Percentiles rank a stretch among this genome's conserved stretches.
phyloP scores from a whole-genome alignment of 2,888 invertebrate species.

The Gortyna flavago region DNA sequence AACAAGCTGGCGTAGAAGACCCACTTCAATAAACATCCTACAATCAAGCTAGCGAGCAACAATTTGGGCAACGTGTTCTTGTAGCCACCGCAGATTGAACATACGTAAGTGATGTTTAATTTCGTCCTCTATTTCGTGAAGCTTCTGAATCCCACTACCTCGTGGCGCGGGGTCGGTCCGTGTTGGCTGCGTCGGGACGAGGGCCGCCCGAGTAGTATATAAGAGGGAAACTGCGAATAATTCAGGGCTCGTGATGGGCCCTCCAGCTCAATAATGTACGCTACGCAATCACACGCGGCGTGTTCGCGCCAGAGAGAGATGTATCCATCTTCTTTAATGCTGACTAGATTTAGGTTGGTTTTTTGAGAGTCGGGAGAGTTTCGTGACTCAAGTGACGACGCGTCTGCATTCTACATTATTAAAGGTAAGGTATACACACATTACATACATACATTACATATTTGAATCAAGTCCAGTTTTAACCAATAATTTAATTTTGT shows the following conservation, averaged over 20 bases:
- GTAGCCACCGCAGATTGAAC: constrained; percentile 20
- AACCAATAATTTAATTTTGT: too few species aligned
- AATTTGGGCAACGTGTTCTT: not conserved
- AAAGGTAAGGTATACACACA: not conserved
- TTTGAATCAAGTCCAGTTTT: not conserved
- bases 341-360: constrained; percentile 21
- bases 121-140: not conserved
- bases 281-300: constrained; percentile 47
- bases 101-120: constrained; percentile 23
- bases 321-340: constrained; percentile 31
- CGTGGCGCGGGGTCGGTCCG: not conserved
- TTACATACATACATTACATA: too few species aligned
- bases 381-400: not conserved
- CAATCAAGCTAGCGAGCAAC: constrained; percentile 1
- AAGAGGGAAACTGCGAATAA: constrained; percentile 59
- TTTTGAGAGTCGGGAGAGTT: not conserved
- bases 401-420: not conserved
- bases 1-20: constrained; percentile 2
- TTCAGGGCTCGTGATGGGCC: constrained; percentile 60
- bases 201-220: constrained; percentile 42
- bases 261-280: constrained; percentile 62
- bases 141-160: constrained; percentile 24
- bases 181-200: constrained; percentile 25
- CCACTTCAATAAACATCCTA: constrained; percentile 4
- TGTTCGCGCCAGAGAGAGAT: constrained; percentile 21